phyloP scores from a whole-genome alignment of 2,888 invertebrate species.

The Caenorhabditis auriculariae region DNA sequence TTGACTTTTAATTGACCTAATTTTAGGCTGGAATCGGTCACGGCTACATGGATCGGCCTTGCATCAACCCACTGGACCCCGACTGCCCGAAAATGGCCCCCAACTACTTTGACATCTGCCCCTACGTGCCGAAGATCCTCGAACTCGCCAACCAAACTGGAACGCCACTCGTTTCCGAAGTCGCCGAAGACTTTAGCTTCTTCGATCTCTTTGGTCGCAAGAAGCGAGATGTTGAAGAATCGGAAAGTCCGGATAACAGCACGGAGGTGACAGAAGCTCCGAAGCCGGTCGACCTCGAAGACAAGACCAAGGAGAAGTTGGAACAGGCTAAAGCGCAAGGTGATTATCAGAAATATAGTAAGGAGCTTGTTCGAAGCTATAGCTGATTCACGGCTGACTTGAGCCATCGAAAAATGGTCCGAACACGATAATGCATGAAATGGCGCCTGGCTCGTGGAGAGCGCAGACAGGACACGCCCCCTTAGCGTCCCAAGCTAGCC shows the following conservation, averaged over 20 bases:
- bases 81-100: slow-evolving; percentile 89
- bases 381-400: too few relatives aligned
- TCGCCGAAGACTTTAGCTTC: slow-evolving; percentile 3
- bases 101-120: slow-evolving; percentile 72
- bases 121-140: slow-evolving; percentile 30
- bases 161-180: slow-evolving; percentile 1
- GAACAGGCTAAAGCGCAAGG: too few relatives aligned
- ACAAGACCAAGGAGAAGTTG: not conserved
- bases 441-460: too few relatives aligned
- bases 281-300: not conserved
- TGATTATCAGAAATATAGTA: too few relatives aligned
- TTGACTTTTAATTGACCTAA: not conserved
- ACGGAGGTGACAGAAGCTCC: not conserved
- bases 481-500: too few relatives aligned
- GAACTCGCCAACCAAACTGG: slow-evolving; percentile 22
- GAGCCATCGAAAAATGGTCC: too few relatives aligned
- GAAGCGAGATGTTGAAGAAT: slow-evolving; percentile 3
- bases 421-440: too few relatives aligned
- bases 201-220: slow-evolving; percentile 8
- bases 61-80: slow-evolving; percentile 85
- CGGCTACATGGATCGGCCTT: slow-evolving; percentile 95
- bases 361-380: too few relatives aligned
- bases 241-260: not conserved
- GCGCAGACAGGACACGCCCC: too few relatives aligned
- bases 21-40: slow-evolving; percentile 83